A percentile compares a stretch with the other conserved stretches of the same genome.
Evolutionary conservation across 2,113 vertebrate species (phyloP).

Genomic region (Verasper variegatus): DNA sequence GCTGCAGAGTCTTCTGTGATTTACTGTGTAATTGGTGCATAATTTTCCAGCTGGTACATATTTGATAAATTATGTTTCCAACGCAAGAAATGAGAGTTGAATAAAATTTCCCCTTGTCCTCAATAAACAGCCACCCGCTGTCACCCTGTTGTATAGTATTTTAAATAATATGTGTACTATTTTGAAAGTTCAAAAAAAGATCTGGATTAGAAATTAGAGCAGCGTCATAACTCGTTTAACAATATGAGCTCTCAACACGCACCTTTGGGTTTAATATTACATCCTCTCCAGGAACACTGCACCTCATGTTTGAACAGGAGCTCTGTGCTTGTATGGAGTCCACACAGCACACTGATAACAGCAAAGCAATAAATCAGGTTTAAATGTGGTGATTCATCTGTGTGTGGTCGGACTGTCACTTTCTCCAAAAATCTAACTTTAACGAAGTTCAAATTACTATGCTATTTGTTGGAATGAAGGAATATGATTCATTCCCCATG

Average conservation of each 20-base stretch:
- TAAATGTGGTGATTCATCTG: conserved; percentile 24
- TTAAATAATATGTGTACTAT: too few species aligned
- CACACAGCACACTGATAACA: conserved; percentile 22
- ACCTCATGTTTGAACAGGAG: conserved; percentile 9
- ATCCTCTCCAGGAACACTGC: not conserved
- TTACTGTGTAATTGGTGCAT: conserved; percentile 77
- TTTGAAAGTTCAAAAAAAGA: not conserved
- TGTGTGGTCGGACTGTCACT: not conserved
- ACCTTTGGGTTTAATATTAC: conserved; percentile 11
- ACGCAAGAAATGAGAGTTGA: conserved; percentile 56
- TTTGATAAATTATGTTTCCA: conserved; percentile 72
- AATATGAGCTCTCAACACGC: not conserved
- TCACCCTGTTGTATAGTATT: not conserved
- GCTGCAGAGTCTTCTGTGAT: conserved; percentile 75
- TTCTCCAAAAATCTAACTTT: not conserved
- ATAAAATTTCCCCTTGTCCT: conserved; percentile 34
- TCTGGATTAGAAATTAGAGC: not conserved
- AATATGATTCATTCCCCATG: not conserved
- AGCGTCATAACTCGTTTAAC: not conserved
- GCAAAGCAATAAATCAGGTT: conserved; percentile 35
- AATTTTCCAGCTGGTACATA: conserved; percentile 77
- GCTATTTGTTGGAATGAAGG: not conserved
- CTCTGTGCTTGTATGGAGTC: conserved; percentile 9
- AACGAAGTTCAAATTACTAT: not conserved
- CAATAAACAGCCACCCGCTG: not conserved